Evolutionary conservation across 1,140 invertebrate genomes (phyloP).

Genomic region (Cephus cinctus): DNA sequence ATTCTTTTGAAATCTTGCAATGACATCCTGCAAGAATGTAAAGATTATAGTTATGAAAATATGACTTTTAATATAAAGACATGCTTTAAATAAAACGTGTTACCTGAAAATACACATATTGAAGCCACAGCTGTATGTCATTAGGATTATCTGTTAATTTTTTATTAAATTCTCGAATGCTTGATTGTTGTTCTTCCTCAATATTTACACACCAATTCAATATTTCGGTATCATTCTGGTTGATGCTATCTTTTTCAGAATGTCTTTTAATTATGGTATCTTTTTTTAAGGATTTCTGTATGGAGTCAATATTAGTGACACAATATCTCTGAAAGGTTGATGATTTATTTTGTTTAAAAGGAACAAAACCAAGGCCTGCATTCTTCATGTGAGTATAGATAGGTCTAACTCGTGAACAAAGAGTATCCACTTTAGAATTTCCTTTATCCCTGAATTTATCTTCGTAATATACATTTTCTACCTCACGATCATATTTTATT

Average conservation of each 20-base stretch:
- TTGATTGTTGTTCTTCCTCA: constrained; percentile 52
- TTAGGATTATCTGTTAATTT: constrained; percentile 52
- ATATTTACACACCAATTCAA: constrained; percentile 32
- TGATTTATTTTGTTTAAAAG: constrained; percentile 29
- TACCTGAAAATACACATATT: constrained; percentile 63
- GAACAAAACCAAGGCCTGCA: constrained; percentile 33
- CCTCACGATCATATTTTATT: constrained; percentile 36
- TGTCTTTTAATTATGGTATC: constrained; percentile 30
- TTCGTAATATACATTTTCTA: constrained; percentile 56
- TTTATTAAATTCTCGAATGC: constrained; percentile 57
- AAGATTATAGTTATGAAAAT: constrained; percentile 11
- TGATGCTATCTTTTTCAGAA: constrained; percentile 24
- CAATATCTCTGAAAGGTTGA: constrained; percentile 43
- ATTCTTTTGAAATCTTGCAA: constrained; percentile 28
- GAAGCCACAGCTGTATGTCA: constrained; percentile 58
- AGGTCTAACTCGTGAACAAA: constrained; percentile 51
- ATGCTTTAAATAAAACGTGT: constrained; percentile 8
- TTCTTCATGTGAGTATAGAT: constrained; percentile 40
- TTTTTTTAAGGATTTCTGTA: constrained; percentile 30
- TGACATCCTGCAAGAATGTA: constrained; percentile 24
- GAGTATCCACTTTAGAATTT: constrained; percentile 52
- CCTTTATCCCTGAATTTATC: constrained; percentile 53
- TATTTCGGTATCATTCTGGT: constrained; percentile 17
- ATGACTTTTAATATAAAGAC: constrained; percentile 6
- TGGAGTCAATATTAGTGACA: constrained; percentile 27